Evolutionary conservation across 1,140 invertebrate genomes (phyloP).

Genomic region (Paramacrobiotus metropolitanus): DNA sequence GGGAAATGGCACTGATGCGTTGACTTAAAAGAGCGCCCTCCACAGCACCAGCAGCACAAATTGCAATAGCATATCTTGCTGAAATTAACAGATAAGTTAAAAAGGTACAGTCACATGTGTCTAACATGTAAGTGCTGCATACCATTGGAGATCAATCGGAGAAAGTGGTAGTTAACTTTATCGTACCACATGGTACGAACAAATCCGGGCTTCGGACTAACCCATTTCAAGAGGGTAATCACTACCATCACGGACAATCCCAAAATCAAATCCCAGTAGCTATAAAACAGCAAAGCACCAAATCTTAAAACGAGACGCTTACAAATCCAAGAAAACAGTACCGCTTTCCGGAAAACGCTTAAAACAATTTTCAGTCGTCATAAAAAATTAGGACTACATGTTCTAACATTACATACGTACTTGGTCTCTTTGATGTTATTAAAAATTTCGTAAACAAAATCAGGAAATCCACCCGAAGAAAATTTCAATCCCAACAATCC

Average conservation of each 20-base stretch:
- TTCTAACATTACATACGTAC: not conserved
- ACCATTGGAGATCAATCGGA: slow-evolving; percentile 5
- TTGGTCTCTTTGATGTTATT: slow-evolving; percentile 5
- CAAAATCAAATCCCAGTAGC: slow-evolving; percentile 8
- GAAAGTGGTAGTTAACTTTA: slow-evolving; percentile 4
- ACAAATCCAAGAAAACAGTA: too few species aligned
- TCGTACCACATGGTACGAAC: not conserved
- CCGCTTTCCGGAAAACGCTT: too few species aligned
- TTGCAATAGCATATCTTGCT: not conserved
- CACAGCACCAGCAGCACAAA: not conserved
- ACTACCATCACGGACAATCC: slow-evolving; percentile 3
- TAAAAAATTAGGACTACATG: not conserved
- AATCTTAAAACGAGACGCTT: too few species aligned
- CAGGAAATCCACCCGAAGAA: slow-evolving; percentile 5
- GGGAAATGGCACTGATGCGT: not conserved
- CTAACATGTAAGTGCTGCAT: too few species aligned
- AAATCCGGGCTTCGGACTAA: slow-evolving; percentile 2
- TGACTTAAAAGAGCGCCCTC: not conserved
- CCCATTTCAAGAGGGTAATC: not conserved
- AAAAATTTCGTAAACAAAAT: not conserved
- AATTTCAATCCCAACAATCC: slow-evolving; percentile 6
- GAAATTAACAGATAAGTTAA: not conserved
- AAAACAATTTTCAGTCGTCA: too few species aligned
- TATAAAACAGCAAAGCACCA: slow-evolving; percentile 6
- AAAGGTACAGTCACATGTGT: not conserved